Base-by-base conservation (phyloP, 1,140 invertebrate genomes). In the Drosophila teissieri region DNA sequence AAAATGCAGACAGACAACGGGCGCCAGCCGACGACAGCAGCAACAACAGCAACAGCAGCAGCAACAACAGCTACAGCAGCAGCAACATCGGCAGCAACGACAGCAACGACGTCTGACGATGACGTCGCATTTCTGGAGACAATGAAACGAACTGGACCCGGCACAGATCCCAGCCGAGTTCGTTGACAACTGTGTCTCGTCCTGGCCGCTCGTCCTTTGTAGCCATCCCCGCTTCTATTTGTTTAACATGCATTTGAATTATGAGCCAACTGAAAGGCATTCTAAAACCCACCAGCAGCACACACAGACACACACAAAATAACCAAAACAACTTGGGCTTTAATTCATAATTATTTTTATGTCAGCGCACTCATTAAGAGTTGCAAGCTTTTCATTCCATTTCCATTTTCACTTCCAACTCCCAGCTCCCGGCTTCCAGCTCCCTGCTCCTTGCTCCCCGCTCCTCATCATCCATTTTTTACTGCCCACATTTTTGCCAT, bases 271-370 rank as follows among this genome's bases (percentile, higher is more conserved):
- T 70, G 64, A 81, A 86, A 74, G 17, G 54, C 37, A 51, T 54
- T 58, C 42, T 58, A 68, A 63, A 31, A 31, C 31, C 7, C 31
- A 37, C 24, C 34, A 37, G 27, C 55, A 45, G 19, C 15, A 19
- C n/a, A 56, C 19, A 49, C 60, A 72, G 8, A 19, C n/a, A 56
- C 19, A 49, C 60, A 72, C 61, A 65, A 73, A 52, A 69, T 45
- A 78, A 49, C 84, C 67, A 49, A 49, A 83, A 65, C 84, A 86
- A 88, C 79, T 89, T 80, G 70, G 79, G 60, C 72, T 89, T 89
- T 88, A 88, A 88, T 89, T 88, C 80, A 88, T 89, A 88, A 88
- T 88, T 88, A 88, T 88, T 88, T 88, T 89, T 88, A 89, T 88
- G 83, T 89, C 83, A 89, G 83, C 73, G 79, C 75, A 83, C 80